A percentile compares a stretch with the other conserved stretches of the same genome.
Conservation (phyloP, 2,797 vertebrate genomes). For the Diplodus sargus region DNA sequence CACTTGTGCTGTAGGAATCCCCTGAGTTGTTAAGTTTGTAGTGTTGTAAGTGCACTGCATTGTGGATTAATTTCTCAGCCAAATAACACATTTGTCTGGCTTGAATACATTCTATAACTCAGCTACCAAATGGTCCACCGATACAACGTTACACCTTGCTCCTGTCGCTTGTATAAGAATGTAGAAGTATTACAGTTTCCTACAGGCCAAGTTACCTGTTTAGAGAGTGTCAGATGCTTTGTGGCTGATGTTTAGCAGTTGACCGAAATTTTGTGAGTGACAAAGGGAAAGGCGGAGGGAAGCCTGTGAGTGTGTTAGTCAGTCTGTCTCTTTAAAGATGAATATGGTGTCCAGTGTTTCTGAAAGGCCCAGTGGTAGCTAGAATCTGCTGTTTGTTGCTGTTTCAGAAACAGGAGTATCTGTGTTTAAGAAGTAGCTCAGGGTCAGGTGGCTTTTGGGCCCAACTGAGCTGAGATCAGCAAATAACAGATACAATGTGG, state of each 20-base stretch:
- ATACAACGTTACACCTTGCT: slow-evolving; percentile 5
- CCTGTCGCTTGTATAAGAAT: not conserved
- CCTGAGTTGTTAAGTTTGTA: slow-evolving; percentile 73
- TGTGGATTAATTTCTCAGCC: slow-evolving; percentile 28
- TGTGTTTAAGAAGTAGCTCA: slow-evolving; percentile 84
- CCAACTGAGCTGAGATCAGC: slow-evolving; percentile 85
- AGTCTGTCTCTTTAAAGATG: slow-evolving; percentile 37
- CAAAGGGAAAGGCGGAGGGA: not conserved
- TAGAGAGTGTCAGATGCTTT: slow-evolving; percentile 31
- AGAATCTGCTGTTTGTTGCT: slow-evolving; percentile 32
- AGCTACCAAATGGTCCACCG: slow-evolving; percentile 1
- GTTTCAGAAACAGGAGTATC: slow-evolving; percentile 87
- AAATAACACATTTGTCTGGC: slow-evolving; percentile 28
- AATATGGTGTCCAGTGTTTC: slow-evolving; percentile 65
- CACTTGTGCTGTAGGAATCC: slow-evolving; percentile 58
- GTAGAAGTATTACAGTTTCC: not conserved
- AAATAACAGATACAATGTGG: slow-evolving; percentile 61
- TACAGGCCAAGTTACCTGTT: slow-evolving; percentile 13
- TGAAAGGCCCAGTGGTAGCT: slow-evolving; percentile 55
- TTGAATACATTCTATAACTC: slow-evolving; percentile 31
- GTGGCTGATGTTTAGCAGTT: slow-evolving; percentile 63
- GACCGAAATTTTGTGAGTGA: slow-evolving; percentile 41
- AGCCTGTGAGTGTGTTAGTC: slow-evolving; percentile 22
- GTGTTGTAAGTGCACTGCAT: slow-evolving; percentile 65
- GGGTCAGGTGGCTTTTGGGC: slow-evolving; percentile 84